Evolutionary conservation across 2,888 invertebrate genomes (phyloP).

Genomic region (Peribatodes rhomboidaria): DNA sequence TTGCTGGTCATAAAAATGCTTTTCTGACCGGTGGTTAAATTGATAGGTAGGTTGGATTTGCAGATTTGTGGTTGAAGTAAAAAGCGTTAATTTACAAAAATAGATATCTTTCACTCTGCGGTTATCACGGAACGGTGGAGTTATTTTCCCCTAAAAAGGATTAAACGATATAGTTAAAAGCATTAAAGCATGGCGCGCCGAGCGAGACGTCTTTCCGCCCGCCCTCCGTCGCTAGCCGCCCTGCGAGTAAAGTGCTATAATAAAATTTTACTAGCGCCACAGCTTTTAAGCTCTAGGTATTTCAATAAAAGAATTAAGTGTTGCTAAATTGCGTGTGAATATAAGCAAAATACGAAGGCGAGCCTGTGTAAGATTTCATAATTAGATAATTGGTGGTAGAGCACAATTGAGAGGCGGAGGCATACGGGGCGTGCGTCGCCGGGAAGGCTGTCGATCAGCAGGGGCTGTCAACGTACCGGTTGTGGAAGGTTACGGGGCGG

Average conservation of each 20-base stretch:
- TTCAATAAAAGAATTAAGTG: conserved; percentile 41
- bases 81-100: background rate
- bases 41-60: background rate
- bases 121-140: background rate
- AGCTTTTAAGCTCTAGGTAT: conserved; percentile 47
- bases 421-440: conserved; percentile 52
- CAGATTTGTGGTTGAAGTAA: conserved; percentile 2
- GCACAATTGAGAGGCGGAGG: conserved; percentile 24
- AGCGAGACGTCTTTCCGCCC: conserved; percentile 62
- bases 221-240: conserved; percentile 57
- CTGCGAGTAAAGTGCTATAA: conserved; percentile 56
- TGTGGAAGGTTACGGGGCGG: conserved; percentile 79
- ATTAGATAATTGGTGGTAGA: conserved; percentile 20
- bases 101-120: background rate
- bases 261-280: conserved; percentile 60
- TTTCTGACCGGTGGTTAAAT: conserved; percentile 46
- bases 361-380: conserved; percentile 18
- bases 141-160: conserved; percentile 46
- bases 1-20: conserved; percentile 62
- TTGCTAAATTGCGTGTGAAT: conserved; percentile 38
- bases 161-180: conserved; percentile 59
- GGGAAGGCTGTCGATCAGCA: conserved; percentile 67
- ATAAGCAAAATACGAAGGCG: conserved; percentile 13
- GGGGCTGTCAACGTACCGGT: conserved; percentile 77
- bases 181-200: conserved; percentile 58